Evolutionary conservation across 2,113 vertebrate species (phyloP).

Genomic region (Corythornis cristatus): DNA sequence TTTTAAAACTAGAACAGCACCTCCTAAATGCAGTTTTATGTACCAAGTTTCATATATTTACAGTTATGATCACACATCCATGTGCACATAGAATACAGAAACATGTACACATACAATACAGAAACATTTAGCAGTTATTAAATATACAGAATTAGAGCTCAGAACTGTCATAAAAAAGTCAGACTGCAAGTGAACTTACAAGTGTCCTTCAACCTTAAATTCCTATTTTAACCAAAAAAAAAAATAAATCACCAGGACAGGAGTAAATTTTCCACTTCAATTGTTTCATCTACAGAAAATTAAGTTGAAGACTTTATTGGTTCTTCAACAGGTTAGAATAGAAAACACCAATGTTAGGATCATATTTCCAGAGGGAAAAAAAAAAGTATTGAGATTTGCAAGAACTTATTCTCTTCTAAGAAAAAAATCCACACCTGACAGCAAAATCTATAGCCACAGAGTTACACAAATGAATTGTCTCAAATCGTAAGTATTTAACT

Average conservation of each 20-base stretch:
- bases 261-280: background rate
- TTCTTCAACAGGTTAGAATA: background rate
- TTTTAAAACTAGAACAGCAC: background rate
- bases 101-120: background rate
- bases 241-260: too few species aligned
- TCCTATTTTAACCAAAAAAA: background rate
- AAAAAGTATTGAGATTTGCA: background rate
- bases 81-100: background rate
- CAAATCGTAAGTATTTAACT: background rate
- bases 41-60: background rate
- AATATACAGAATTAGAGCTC: background rate
- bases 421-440: background rate
- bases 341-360: background rate
- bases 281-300: background rate
- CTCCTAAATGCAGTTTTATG: background rate
- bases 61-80: rapidly evolving
- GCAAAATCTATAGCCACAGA: background rate
- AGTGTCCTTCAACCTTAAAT: background rate
- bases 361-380: background rate
- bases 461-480: background rate
- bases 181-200: background rate
- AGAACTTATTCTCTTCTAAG: background rate
- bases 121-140: background rate
- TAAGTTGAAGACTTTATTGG: background rate
- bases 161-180: background rate